A percentile compares a stretch with the other conserved stretches of the same genome.
Conservation (phyloP, 2,113 vertebrate genomes). For the Ciconia maguari region DNA sequence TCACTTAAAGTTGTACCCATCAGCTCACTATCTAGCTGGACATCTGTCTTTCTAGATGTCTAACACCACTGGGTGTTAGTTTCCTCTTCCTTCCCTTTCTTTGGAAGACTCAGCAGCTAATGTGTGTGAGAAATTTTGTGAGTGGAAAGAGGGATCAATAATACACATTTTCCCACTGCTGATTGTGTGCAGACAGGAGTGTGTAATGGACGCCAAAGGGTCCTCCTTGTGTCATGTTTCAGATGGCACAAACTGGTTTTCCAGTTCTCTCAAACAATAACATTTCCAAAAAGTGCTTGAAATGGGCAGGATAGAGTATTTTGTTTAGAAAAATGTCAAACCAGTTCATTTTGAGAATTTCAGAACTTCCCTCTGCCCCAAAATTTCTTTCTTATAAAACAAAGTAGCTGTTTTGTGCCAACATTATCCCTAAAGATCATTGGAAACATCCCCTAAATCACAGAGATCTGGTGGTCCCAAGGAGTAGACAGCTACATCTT, state of each 20-base stretch:
- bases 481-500: not conserved
- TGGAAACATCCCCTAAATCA: not conserved
- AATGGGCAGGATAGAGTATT: not conserved
- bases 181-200: not conserved
- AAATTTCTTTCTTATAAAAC: not conserved
- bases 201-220: not conserved
- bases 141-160: not conserved
- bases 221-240: not conserved
- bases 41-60: not conserved
- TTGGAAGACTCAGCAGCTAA: not conserved
- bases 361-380: not conserved
- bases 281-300: not conserved
- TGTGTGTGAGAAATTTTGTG: not conserved
- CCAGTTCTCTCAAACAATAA: not conserved
- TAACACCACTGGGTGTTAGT: rapidly evolving
- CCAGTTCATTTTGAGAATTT: not conserved
- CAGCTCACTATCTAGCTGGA: not conserved
- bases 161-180: not conserved
- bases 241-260: not conserved
- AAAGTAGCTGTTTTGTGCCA: not conserved
- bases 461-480: not conserved
- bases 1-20: not conserved
- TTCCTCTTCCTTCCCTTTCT: not conserved
- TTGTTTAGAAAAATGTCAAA: not conserved
- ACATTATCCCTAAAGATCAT: not conserved